Percentiles rank a stretch among this genome's conserved stretches.
Conservation (phyloP, 2,113 vertebrate genomes). For the Triplophysa rosa region DNA sequence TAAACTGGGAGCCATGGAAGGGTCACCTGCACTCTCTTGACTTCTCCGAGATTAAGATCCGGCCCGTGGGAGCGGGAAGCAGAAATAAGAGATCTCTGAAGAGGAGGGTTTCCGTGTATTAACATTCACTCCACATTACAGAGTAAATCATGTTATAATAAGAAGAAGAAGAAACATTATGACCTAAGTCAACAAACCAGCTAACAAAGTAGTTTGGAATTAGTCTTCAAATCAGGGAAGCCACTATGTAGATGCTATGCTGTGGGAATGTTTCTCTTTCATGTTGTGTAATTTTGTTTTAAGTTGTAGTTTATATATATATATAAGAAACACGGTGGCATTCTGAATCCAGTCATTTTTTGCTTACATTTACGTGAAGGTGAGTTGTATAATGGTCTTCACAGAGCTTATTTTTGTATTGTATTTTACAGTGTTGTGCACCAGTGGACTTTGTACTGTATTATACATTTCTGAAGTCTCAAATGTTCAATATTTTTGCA, state of each 20-base stretch:
- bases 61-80: conserved; percentile 63
- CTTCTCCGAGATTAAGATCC: conserved; percentile 86
- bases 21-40: conserved; percentile 86
- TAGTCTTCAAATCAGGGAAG: neutral
- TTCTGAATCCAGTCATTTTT: neutral
- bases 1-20: conserved; percentile 93
- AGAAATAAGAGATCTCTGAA: conserved; percentile 72
- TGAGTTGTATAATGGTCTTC: neutral
- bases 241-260: conserved; percentile 6
- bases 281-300: neutral
- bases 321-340: neutral
- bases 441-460: neutral
- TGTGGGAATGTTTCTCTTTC: neutral
- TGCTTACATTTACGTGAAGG: neutral
- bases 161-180: neutral
- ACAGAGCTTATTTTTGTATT: conserved; percentile 16
- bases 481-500: neutral
- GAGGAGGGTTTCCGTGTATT: conserved; percentile 54
- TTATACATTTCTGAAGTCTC: neutral
- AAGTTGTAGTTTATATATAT: neutral
- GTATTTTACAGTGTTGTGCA: conserved; percentile 1
- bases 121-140: neutral
- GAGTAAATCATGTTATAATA: neutral
- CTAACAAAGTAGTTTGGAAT: neutral
- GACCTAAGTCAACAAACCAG: neutral